Evolutionary conservation across 2,888 invertebrate species (phyloP).

Genomic region (Plemyria rubiginata): DNA sequence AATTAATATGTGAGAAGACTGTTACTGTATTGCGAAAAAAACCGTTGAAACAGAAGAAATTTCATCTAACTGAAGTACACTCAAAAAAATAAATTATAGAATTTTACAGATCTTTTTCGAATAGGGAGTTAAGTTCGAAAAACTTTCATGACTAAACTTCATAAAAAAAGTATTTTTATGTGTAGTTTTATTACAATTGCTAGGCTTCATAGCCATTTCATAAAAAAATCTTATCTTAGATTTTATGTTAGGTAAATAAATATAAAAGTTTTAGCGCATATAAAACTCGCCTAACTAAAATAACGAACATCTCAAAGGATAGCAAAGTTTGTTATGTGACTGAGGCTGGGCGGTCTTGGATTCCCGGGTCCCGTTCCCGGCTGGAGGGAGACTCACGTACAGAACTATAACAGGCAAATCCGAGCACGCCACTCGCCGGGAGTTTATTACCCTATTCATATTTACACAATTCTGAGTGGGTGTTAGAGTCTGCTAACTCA

Average conservation of each 20-base stretch:
- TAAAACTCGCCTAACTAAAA: constrained; percentile 50
- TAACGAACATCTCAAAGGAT: constrained; percentile 62
- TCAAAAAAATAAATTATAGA: not conserved
- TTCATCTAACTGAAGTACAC: not conserved
- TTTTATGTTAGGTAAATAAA: constrained; percentile 37
- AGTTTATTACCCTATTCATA: constrained; percentile 81
- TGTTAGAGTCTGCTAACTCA: constrained; percentile 50
- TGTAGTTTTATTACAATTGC: no score
- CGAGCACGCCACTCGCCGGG: constrained; percentile 68
- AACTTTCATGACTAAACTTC: constrained; percentile 8
- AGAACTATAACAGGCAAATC: constrained; percentile 76
- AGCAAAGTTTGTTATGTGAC: constrained; percentile 69
- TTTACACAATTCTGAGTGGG: constrained; percentile 76
- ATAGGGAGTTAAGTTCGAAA: not conserved
- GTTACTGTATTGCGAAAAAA: constrained; percentile 55
- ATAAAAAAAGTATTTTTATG: constrained; percentile 14
- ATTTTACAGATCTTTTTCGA: not conserved
- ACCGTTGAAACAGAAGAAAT: constrained; percentile 34
- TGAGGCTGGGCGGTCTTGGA: constrained; percentile 48
- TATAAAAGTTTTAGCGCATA: constrained; percentile 38
- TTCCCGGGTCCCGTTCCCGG: constrained; percentile 38
- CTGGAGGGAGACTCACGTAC: constrained; percentile 69
- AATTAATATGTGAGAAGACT: constrained; percentile 72
- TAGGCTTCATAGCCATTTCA: constrained; percentile 22
- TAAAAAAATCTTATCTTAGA: constrained; percentile 19